Evolutionary conservation across 2,888 invertebrate species (phyloP), one percentile per base, ranked within the genome.

Genomic region (Nephrotoma flavescens): DNA sequence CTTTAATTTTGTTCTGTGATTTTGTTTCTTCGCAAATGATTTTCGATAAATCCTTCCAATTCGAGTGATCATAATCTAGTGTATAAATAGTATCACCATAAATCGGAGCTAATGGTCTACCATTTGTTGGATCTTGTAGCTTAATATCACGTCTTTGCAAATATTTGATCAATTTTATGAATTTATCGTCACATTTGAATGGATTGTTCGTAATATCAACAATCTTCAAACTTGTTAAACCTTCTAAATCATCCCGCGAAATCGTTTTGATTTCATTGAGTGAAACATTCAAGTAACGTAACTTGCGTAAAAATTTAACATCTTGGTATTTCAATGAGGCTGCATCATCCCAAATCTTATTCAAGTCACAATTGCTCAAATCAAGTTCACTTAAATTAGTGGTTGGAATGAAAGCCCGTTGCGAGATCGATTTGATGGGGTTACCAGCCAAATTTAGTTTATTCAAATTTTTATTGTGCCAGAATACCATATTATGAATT

Each of bases 381-480:
- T 96, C 96, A 86, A 97, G 91, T 89, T 94, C 94, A 42, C 93
- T 93, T 41, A 96, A 92, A 88, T 93, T 92, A 5, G 93, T 93
- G 47, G 95, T 93, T 87, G 93, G 92, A 87, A 93, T 89, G 91
- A 96, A 96, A 2, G 95, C 92, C 87, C 94, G 93, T 1, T 95
- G 93, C 86, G 95, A 94, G 3, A 97, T 90, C 9, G 93, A 93
- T 88, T 93, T 93, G 87, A 96, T 92, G 0, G 95, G 95, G 91
- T 96, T 97, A 12, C 95, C 95, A 88, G 95, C 94, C 84, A 97
- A 92, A 89, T 94, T 95, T 11, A 96, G 91, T 90, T 93, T 94
- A 42, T 92, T 93, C 87, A 96, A 91, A 88, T 94, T 94, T 41
- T 92, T 93, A 88, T 95, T 96, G 88, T 94, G 93, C 88, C 92